A percentile compares a stretch with the other conserved stretches of the same genome.
Evolutionary conservation across 1,140 invertebrate species (phyloP).

Genomic region (Pygmarrhopalites habei): DNA sequence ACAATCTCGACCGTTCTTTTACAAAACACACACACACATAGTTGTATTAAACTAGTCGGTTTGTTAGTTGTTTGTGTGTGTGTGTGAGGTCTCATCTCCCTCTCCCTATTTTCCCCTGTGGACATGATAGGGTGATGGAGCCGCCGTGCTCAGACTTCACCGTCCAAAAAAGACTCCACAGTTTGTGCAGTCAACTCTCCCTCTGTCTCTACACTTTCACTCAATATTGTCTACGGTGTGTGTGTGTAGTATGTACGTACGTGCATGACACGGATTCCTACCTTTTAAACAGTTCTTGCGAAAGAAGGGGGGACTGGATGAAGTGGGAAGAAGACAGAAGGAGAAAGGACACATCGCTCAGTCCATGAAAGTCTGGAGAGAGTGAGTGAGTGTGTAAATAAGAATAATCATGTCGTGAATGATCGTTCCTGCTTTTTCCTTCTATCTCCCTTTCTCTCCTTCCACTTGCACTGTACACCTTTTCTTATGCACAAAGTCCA

Average conservation of each 20-base stretch:
- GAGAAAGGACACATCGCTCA: too few species aligned
- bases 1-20: too few species aligned
- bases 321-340: too few species aligned
- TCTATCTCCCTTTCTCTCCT: not conserved
- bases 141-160: not conserved
- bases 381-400: not conserved
- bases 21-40: too few species aligned
- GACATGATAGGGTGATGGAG: not conserved
- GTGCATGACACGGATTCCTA: too few species aligned
- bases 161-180: too few species aligned
- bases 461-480: not conserved
- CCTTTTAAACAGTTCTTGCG: not conserved
- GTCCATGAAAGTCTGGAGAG: too few species aligned
- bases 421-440: not conserved
- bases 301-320: not conserved
- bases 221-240: too few species aligned
- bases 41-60: not conserved
- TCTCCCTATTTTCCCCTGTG: not conserved
- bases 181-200: too few species aligned
- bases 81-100: not conserved
- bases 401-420: constrained; percentile 9
- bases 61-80: not conserved
- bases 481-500: too few species aligned
- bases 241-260: not conserved
- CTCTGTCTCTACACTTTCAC: too few species aligned